Base-by-base conservation (phyloP, 2,113 vertebrate species). In the Promerops cafer region DNA sequence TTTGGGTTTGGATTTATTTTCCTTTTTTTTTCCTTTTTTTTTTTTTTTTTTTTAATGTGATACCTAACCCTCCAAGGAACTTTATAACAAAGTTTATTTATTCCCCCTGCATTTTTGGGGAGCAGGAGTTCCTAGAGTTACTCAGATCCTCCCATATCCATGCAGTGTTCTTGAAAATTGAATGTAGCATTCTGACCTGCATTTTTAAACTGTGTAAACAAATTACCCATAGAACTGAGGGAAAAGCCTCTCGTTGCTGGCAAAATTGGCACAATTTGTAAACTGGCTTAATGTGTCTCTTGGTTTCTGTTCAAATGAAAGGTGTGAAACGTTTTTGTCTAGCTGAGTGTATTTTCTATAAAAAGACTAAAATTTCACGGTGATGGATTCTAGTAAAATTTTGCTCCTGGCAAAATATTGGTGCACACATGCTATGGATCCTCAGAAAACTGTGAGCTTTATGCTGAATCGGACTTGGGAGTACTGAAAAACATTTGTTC, bases 171-270 rank as follows among this genome's bases (percentile, higher is more conserved):
- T 89, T 87, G 56, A 84, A 85, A 93, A 84, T 45, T n/a, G 31
- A 85, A 82, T 31, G 40, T 37, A 47, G 16, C 54, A 54, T 91
- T 90, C 50, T 40, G 28, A 56, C 2, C 31, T 87, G 33, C 35
- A 59, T 80, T 94, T 96, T 96, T 82, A 72, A 87, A 56, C 40
- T 3, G 3, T 71, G 11, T 91, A 71, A 79, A 82, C 22, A 76
- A 85, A 44, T 52, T 71, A 35, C n/a, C 17, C 23, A 6, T 75
- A 50, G 22, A 94, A 66, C 10, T 20, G 69, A 45, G 31, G 37
- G 54, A 11, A 61, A 77, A 81, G 45, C 0, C 2, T 78, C 65
- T 83, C 6, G 1, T n/a, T 89, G 24, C 10, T 78, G 78, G 44
- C 17, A 65, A 76, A 91, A 84, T n/a, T 50, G 53, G 24, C 59